These are phyloP conservation scores for Cercopithecus mitis DNA, from an alignment of 2,797 vertebrate genomes.

Conservation along the genomic window DNA sequence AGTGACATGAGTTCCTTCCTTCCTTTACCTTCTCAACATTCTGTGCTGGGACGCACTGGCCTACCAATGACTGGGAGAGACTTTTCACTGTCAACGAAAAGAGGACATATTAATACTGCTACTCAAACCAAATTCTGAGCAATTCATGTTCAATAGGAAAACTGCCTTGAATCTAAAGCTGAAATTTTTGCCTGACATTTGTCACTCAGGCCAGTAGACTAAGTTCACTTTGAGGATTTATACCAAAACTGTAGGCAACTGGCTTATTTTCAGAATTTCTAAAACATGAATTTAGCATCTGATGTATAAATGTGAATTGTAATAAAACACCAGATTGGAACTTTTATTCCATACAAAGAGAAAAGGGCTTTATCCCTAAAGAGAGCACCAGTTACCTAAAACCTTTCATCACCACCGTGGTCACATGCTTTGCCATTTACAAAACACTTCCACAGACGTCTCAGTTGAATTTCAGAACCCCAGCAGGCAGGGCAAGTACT, in stretches of 20 bases:
- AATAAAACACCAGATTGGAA: neutral
- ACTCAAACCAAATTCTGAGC: neutral
- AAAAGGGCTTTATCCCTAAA: neutral
- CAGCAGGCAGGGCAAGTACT: neutral
- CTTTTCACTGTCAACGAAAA: neutral
- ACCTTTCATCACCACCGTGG: neutral
- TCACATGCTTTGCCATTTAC: neutral
- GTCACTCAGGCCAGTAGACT: neutral
- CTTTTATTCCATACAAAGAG: neutral
- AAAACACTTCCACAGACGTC: neutral
- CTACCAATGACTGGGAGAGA: neutral
- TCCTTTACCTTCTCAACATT: neutral
- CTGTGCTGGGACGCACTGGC: neutral
- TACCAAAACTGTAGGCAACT: neutral
- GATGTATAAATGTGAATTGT: slow-evolving; percentile 17
- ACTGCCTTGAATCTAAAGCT: slow-evolving; percentile 13
- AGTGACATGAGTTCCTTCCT: neutral
- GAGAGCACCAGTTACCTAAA: neutral
- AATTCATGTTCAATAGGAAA: slow-evolving; percentile 34
- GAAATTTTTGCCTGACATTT: neutral
- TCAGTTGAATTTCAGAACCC: neutral
- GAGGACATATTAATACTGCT: neutral
- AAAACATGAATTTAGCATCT: neutral
- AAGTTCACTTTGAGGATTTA: neutral
- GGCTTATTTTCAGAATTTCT: slow-evolving; percentile 14